Base-by-base conservation (phyloP, 2,113 vertebrate genomes). In the Beaufortia kweichowensis region DNA sequence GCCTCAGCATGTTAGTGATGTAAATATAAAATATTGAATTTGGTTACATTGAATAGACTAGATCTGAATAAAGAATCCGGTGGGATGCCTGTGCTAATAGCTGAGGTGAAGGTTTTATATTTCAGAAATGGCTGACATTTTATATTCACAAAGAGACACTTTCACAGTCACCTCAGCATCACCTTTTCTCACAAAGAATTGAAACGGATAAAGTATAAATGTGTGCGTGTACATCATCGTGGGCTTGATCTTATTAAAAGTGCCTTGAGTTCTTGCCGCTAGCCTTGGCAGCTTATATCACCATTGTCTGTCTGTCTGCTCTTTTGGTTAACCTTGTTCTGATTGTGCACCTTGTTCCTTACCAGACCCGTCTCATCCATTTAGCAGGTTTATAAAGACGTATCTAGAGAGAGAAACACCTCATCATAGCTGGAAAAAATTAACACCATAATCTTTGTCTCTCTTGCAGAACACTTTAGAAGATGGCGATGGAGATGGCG, bases 401-500 rank as follows among this genome's bases (percentile, higher is more conserved):
- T n/a, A 23, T 55, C 67, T 69, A 69, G 43, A 69, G 12, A 33
- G 21, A 35, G n/a, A 35, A 14, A 64, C 35, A 41, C 2, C 9
- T n/a, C 33, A 12, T 59, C 12, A 14, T 7, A 53, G 48, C n/a
- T 21, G 48, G 19, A 21, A 8, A 19, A 21, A 53, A 10, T 19
- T 53, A 50, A 50, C n/a, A 19, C 1, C 17, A 7, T 60, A 12
- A 55, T 31, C 6, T 7, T 48, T 17, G 53, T 48, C 53, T 81
- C 17, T 84, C 29, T 59, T 26, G 11, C 87, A 92, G 91, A 79
- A 84, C 76, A 61, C 83, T 75, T 60, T 83, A 72, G 86, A 62
- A 65, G 39, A 9, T n/a, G 66, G 69, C 39, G 84, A 80, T 62
- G 75, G 89, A 88, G 81, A 92, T 91, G 88, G 86, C 90, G 0